Percentiles rank a stretch among this genome's conserved stretches.
These are phyloP conservation scores for Acipenser oxyrinchus DNA, from an alignment of 2,797 vertebrate species.

Conservation along the genomic window DNA sequence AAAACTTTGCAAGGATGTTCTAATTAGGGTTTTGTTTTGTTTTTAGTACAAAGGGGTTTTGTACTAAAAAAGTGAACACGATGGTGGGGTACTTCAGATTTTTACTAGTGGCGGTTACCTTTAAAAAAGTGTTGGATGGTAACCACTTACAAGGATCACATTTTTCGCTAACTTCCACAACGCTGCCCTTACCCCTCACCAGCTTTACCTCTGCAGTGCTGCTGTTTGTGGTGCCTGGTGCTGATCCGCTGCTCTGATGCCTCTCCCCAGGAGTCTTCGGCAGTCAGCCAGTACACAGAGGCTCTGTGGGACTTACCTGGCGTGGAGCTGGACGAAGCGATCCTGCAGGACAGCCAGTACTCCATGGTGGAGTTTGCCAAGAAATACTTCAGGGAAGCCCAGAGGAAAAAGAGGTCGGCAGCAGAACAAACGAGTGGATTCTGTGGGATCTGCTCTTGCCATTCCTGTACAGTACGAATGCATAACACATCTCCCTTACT, in stretches of 20 bases:
- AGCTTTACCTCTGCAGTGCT: not conserved
- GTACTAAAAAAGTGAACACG: no score
- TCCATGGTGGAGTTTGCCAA: conserved; percentile 82
- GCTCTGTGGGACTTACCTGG: conserved; percentile 34
- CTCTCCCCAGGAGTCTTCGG: conserved; percentile 33
- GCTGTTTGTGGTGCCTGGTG: not conserved
- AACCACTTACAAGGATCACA: no score
- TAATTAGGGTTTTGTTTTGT: no score
- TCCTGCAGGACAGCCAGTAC: conserved; percentile 49
- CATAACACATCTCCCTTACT: not conserved
- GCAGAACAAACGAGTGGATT: conserved; percentile 12
- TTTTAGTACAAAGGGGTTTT: no score
- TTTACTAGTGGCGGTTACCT: no score
- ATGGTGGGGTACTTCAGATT: no score
- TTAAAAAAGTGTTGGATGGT: no score
- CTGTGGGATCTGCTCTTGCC: not conserved
- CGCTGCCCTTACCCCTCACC: not conserved
- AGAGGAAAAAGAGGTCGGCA: conserved; percentile 59
- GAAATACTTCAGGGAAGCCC: conserved; percentile 80
- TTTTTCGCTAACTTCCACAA: no score
- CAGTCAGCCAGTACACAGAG: conserved; percentile 43
- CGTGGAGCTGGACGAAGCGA: conserved; percentile 34
- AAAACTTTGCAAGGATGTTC: no score
- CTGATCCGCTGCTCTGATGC: not conserved
- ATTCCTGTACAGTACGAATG: not conserved